phyloP scores from a whole-genome alignment of 1,140 invertebrate species.

The Vanessa tameamea region DNA sequence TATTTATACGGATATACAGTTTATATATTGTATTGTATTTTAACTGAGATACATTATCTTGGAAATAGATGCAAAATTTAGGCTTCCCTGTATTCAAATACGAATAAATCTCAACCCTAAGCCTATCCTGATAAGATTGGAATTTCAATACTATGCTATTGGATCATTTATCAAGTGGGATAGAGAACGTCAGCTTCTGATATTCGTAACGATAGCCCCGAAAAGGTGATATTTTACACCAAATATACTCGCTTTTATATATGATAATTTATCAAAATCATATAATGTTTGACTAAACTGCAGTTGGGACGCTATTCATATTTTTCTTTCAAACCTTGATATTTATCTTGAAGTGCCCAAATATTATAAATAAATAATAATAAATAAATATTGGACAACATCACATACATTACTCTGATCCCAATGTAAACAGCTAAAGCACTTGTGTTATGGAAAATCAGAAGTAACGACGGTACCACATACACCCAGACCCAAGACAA shows the following conservation, averaged over 20 bases:
- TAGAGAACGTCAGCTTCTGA: slow-evolving; percentile 54
- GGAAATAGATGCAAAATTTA: slow-evolving; percentile 18
- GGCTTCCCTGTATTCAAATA: slow-evolving; percentile 13
- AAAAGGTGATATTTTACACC: slow-evolving; percentile 53
- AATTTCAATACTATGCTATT: slow-evolving; percentile 26
- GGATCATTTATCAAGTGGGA: slow-evolving; percentile 57
- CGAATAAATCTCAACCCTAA: slow-evolving; percentile 39
- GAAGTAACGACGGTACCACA: too few species aligned
- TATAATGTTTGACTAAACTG: neutral
- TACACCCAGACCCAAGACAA: too few species aligned
- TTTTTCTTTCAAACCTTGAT: too few species aligned
- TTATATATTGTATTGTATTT: neutral
- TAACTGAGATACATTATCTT: slow-evolving; percentile 21
- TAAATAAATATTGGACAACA: too few species aligned
- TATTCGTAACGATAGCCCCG: slow-evolving; percentile 51
- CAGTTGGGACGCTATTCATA: too few species aligned
- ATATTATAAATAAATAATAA: too few species aligned
- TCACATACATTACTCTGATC: too few species aligned
- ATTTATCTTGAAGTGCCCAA: too few species aligned
- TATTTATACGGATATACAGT: slow-evolving; percentile 27
- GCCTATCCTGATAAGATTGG: slow-evolving; percentile 30
- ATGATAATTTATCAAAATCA: neutral
- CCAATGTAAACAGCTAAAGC: too few species aligned
- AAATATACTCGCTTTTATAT: slow-evolving; percentile 2
- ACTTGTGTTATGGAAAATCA: too few species aligned